Conservation (phyloP, 2,888 invertebrate genomes). For the Phorcus lineatus region DNA sequence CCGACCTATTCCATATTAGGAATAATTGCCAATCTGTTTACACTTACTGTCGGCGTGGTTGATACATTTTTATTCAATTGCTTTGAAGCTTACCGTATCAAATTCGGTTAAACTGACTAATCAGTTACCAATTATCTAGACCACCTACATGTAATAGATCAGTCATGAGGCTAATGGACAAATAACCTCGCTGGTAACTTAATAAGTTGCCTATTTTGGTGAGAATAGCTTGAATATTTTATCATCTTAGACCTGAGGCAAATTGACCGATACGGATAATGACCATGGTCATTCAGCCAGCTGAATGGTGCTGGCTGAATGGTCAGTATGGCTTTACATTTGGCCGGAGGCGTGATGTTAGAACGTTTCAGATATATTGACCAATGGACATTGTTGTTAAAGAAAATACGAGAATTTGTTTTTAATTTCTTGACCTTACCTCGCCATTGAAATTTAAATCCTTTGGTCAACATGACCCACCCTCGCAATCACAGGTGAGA, state of each 20-base stretch:
- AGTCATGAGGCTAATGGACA: too few species aligned
- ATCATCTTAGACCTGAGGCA: too few species aligned
- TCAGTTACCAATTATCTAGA: too few species aligned
- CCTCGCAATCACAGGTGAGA: neutral
- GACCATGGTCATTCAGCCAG: neutral
- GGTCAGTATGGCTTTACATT: neutral
- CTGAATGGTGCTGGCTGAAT: too few species aligned
- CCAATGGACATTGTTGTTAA: neutral
- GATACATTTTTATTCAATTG: too few species aligned
- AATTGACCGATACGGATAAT: too few species aligned
- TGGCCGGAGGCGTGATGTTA: neutral
- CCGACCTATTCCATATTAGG: too few species aligned
- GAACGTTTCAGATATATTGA: neutral
- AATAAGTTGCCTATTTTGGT: neutral
- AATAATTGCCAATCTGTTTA: too few species aligned
- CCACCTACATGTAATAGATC: too few species aligned
- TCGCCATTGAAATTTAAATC: neutral
- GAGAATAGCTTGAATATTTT: neutral
- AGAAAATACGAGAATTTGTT: neutral
- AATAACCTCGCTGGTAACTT: neutral
- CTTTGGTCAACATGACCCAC: slow-evolving; percentile 1
- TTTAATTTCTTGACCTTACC: neutral
- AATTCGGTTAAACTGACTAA: too few species aligned
- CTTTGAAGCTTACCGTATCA: too few species aligned
- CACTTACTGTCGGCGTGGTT: too few species aligned